These are phyloP conservation scores for Molanna angustata DNA, from an alignment of 2,888 invertebrate species.

Conservation along the genomic window DNA sequence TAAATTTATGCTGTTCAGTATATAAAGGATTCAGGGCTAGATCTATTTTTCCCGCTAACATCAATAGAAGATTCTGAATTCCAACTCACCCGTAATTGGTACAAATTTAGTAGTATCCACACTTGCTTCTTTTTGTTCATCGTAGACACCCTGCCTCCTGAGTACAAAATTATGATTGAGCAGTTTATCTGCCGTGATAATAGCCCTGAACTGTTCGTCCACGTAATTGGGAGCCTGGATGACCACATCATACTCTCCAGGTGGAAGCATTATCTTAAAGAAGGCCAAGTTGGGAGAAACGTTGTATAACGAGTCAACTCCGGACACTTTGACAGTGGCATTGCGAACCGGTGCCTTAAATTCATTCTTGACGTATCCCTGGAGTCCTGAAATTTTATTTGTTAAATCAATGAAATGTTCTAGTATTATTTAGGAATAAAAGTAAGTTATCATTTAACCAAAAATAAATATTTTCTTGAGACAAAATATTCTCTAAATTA, in stretches of 20 bases:
- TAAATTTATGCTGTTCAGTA: too few relatives aligned
- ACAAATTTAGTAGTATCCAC: constrained; percentile 1
- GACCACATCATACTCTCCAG: constrained; percentile 63
- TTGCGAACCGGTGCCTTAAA: constrained; percentile 63
- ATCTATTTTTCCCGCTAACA: not conserved
- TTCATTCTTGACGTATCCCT: constrained; percentile 67
- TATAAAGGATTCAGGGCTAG: too few relatives aligned
- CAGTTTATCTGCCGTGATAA: constrained; percentile 41
- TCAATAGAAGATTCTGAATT: too few relatives aligned
- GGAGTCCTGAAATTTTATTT: constrained; percentile 61
- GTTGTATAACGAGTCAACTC: constrained; percentile 54
- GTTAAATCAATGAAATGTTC: too few relatives aligned
- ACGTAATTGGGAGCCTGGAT: constrained; percentile 62
- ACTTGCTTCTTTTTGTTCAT: constrained; percentile 1
- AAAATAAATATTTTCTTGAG: too few relatives aligned
- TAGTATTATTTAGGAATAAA: too few relatives aligned
- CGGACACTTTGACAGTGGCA: constrained; percentile 67
- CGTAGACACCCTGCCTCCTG: constrained; percentile 1
- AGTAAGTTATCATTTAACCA: too few relatives aligned
- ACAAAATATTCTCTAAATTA: too few relatives aligned
- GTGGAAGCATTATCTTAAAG: constrained; percentile 69
- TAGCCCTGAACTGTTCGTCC: constrained; percentile 44
- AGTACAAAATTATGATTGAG: constrained; percentile 12
- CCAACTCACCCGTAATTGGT: constrained; percentile 5
- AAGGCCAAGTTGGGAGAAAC: constrained; percentile 68